Base-by-base conservation (phyloP, 2,113 vertebrate genomes). In the Pleuronectes platessa region DNA sequence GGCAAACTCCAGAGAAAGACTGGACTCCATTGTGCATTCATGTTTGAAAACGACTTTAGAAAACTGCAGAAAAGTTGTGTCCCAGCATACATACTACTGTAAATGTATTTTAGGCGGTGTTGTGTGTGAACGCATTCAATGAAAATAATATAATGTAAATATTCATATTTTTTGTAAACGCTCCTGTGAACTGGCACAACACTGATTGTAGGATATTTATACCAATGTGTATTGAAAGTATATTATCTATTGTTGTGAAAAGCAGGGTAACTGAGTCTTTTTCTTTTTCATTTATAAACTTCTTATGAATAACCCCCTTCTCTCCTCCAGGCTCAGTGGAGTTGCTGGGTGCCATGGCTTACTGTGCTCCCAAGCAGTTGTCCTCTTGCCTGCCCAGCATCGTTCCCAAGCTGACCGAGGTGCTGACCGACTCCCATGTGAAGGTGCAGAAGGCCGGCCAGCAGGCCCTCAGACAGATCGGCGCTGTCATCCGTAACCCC, bases 391-490 rank as follows among this genome's bases (percentile, higher is more conserved):
- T 99, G 61, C 98, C 98, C 80, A 99, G 95, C 91, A 99, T 99
- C 0, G 98, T 99, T 83, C 98, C 98, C 61, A 99, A 99, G 82
- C 96, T 99, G 69, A 99, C 98, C 0, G 97, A 99, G 86, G 98
- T 99, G 88, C 95, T 99, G 77, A 99, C 98, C 0, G 98, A 99
- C 89, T 99, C 98, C 13, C 98, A 99, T 0, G 97, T 99, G 64
- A 99, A 99, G 92, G 98, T 99, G 84, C 98, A 99, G 93, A 98
- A 99, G 66, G 98, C 98, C 0, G 98, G 98, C 5, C 97, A 99
- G 87, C 98, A 99, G 84, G 98, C 98, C 0, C 95, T 99, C 11
- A 92, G 97, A 55, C 98, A 96, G 87, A 99, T 99, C 0, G 97
- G 98, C 68, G 98, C 97, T 0, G 98, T 99, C 89, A 99, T 99